Evolutionary conservation across 1,140 invertebrate species (phyloP).

Genomic region (Oncopodura yosiiana): DNA sequence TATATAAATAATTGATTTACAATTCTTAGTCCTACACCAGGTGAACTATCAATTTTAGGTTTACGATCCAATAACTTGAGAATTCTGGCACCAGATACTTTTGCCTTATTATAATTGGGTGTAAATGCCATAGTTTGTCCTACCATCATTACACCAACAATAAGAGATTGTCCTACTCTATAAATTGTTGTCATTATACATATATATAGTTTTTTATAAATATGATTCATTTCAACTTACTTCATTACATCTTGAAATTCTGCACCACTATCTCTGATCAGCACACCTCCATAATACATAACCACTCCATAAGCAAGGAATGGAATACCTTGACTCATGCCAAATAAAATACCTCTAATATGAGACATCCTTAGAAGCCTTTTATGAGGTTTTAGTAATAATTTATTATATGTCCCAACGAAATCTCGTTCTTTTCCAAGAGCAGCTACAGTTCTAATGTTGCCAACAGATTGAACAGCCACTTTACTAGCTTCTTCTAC

Average conservation of each 20-base stretch:
- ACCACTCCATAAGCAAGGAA: constrained; percentile 69
- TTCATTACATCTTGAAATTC: constrained; percentile 69
- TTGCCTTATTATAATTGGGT: constrained; percentile 62
- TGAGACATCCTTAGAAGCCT: constrained; percentile 46
- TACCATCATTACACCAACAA: constrained; percentile 62
- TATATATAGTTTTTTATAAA: not conserved
- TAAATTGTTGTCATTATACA: not conserved
- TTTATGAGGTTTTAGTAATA: constrained; percentile 34
- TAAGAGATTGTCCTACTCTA: constrained; percentile 60
- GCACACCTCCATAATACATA: constrained; percentile 67
- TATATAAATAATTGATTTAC: constrained; percentile 22
- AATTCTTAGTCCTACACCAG: constrained; percentile 36
- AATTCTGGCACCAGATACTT: constrained; percentile 43
- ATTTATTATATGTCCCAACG: constrained; percentile 36
- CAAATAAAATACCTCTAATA: constrained; percentile 60
- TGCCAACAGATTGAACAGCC: constrained; percentile 46
- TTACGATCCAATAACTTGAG: constrained; percentile 40
- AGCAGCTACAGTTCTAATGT: constrained; percentile 47
- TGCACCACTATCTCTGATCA: constrained; percentile 56
- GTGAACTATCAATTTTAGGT: constrained; percentile 41
- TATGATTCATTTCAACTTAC: constrained; percentile 42
- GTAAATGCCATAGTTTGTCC: constrained; percentile 73
- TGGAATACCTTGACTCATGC: constrained; percentile 63
- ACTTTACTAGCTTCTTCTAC: constrained; percentile 51
- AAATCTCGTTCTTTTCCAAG: constrained; percentile 44